Evolutionary conservation across 1,140 invertebrate species (phyloP).

Genomic region (Lepidostoma basale): DNA sequence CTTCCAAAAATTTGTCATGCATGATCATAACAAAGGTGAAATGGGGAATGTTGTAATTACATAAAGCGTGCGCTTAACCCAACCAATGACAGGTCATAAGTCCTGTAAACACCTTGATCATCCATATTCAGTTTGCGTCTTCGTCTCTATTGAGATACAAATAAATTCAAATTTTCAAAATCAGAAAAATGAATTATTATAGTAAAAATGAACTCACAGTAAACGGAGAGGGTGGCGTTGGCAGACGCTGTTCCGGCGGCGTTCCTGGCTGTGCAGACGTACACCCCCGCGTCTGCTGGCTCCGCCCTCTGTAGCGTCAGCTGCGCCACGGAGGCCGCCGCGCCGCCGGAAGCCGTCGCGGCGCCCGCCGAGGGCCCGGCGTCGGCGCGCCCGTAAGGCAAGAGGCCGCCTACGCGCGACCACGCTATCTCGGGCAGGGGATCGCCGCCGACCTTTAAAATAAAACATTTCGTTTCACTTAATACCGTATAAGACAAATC

Average conservation of each 20-base stretch:
- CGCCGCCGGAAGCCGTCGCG: neutral
- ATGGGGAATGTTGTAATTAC: no score
- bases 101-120: no score
- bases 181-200: neutral
- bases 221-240: constrained; percentile 58
- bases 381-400: constrained; percentile 35
- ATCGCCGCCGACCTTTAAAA: constrained; percentile 73
- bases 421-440: constrained; percentile 85
- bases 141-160: no score
- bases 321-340: constrained; percentile 42
- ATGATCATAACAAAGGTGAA: no score
- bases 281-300: constrained; percentile 56
- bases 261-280: constrained; percentile 60
- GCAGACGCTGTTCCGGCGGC: constrained; percentile 57
- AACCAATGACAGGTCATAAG: no score
- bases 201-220: constrained; percentile 52
- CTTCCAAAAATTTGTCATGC: no score
- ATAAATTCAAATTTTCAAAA: no score
- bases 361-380: neutral
- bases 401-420: constrained; percentile 67
- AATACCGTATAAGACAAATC: neutral
- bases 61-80: no score
- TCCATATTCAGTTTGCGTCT: no score
- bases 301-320: constrained; percentile 53
- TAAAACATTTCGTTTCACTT: neutral